phyloP scores from a whole-genome alignment of 2,113 vertebrate genomes.

The Morone saxatilis region DNA sequence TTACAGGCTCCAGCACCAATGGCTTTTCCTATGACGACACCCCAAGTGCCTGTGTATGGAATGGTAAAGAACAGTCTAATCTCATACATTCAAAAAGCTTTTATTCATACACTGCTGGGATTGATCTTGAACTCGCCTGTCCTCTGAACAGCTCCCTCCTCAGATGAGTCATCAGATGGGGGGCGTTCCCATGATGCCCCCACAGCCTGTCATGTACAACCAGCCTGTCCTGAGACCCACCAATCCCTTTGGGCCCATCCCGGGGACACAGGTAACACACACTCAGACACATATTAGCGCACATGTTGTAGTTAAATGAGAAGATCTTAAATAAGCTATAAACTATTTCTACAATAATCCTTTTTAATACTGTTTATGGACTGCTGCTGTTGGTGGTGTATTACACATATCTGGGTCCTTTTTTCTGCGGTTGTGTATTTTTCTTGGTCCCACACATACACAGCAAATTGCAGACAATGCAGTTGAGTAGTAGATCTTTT shows the following conservation, averaged over 20 bases:
- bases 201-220: constrained; percentile 90
- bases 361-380: too few relatives aligned
- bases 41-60: constrained; percentile 95
- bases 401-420: too few relatives aligned
- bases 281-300: background rate
- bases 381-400: too few relatives aligned
- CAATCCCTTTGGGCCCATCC: constrained; percentile 88
- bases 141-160: constrained; percentile 86
- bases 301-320: background rate
- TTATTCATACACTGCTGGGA: background rate
- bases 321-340: too few relatives aligned
- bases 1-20: constrained; percentile 89
- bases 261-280: constrained; percentile 88
- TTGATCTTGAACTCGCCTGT: constrained; percentile 7
- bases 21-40: constrained; percentile 89
- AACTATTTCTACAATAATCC: too few relatives aligned
- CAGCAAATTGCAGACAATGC: background rate
- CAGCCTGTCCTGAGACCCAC: constrained; percentile 90
- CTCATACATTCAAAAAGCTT: background rate
- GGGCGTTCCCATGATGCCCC: constrained; percentile 88
- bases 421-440: too few relatives aligned
- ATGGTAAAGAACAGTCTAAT: constrained; percentile 85
- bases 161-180: constrained; percentile 90
- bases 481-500: background rate
- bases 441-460: too few relatives aligned